These are phyloP conservation scores for Phenganax stokvisi DNA, from an alignment of 92 coral and sea anemone species.

Conservation along the genomic window DNA sequence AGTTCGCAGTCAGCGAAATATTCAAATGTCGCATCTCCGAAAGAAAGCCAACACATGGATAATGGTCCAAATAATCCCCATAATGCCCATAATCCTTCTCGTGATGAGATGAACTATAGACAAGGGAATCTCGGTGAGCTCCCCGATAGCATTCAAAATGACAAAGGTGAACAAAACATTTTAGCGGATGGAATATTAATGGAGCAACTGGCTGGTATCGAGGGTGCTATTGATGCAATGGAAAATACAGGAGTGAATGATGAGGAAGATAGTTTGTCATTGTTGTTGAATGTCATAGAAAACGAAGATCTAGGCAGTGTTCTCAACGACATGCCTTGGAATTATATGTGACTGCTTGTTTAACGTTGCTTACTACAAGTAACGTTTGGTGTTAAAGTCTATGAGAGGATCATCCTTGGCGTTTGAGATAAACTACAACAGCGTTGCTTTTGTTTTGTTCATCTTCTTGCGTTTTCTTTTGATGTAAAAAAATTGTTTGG, in stretches of 20 bases:
- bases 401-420: no score
- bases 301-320: constrained; percentile 71
- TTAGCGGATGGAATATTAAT: constrained; percentile 61
- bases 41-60: not conserved
- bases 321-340: constrained; percentile 51
- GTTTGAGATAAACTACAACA: no score
- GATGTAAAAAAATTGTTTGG: no score
- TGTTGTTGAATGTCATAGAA: constrained; percentile 77
- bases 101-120: constrained; percentile 12
- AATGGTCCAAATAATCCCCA: not conserved
- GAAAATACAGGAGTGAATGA: constrained; percentile 56
- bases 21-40: not conserved
- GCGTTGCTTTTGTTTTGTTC: no score
- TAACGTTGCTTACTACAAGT: not conserved
- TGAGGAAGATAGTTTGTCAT: constrained; percentile 76
- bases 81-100: not conserved
- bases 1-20: constrained; percentile 24
- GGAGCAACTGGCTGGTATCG: constrained; percentile 90
- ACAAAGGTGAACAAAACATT: constrained; percentile 14
- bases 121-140: not conserved
- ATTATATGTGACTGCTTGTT: constrained; percentile 6
- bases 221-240: constrained; percentile 87
- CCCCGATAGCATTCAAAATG: not conserved
- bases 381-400: no score
- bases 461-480: no score